Evolutionary conservation across 2,888 invertebrate species (phyloP).

Genomic region (Caenorhabditis virilis): DNA sequence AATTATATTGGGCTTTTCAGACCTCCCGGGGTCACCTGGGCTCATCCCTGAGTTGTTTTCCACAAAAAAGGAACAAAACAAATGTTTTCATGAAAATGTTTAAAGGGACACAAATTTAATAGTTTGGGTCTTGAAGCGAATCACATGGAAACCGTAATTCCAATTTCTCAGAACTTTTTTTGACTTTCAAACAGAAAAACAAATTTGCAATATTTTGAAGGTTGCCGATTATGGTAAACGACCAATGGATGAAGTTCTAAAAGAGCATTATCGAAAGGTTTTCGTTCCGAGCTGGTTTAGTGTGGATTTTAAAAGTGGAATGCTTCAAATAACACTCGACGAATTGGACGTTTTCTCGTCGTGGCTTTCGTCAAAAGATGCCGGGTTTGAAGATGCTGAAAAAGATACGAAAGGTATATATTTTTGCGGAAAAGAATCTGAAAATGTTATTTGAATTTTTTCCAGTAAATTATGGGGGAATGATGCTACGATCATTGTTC

Average conservation of each 20-base stretch:
- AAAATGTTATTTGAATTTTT: conserved; percentile 3
- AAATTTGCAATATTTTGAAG: conserved; percentile 5
- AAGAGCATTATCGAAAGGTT: conserved; percentile 87
- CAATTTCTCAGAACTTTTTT: too few relatives aligned
- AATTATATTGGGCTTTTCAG: too few relatives aligned
- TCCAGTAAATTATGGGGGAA: conserved; percentile 88
- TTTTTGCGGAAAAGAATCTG: background rate
- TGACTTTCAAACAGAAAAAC: background rate
- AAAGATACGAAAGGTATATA: conserved; percentile 70
- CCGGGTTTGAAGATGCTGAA: conserved; percentile 81
- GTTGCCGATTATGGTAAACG: conserved; percentile 79
- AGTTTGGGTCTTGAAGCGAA: too few relatives aligned
- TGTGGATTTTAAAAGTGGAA: conserved; percentile 97
- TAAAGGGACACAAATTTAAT: too few relatives aligned
- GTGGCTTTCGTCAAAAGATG: conserved; percentile 96
- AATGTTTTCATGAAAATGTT: too few relatives aligned
- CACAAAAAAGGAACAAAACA: too few relatives aligned
- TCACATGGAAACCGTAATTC: too few relatives aligned
- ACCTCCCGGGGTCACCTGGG: too few relatives aligned
- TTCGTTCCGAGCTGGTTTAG: conserved; percentile 99
- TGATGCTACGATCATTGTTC: conserved; percentile 88
- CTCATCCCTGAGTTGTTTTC: too few relatives aligned
- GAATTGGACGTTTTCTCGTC: conserved; percentile 97
- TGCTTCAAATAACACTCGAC: conserved; percentile 95
- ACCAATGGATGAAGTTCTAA: conserved; percentile 81